These are phyloP conservation scores for Megastigmus dorsalis DNA, from an alignment of 2,888 invertebrate genomes.

Conservation along the genomic window DNA sequence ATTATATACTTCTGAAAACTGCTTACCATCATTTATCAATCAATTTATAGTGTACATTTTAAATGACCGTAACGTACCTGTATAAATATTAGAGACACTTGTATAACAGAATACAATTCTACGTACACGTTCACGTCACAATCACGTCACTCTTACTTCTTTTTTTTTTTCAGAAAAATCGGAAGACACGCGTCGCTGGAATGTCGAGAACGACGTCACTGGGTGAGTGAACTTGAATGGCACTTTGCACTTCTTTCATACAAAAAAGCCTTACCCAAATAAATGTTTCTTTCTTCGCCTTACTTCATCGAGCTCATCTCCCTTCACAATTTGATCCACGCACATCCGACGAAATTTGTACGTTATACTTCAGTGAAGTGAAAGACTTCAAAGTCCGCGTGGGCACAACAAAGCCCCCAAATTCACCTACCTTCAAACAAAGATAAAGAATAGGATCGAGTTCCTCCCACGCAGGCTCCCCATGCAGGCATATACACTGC, in stretches of 20 bases:
- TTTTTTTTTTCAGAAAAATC: conserved; percentile 27
- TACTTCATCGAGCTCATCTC: not conserved
- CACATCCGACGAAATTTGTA: conserved; percentile 10
- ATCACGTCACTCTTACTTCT: conserved; percentile 16
- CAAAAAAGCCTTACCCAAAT: conserved; percentile 2
- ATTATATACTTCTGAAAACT: too few relatives aligned
- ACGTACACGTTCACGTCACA: too few relatives aligned
- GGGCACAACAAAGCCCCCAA: conserved; percentile 21
- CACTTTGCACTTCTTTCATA: conserved; percentile 13
- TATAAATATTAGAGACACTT: too few relatives aligned
- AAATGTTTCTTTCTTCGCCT: conserved; percentile 7
- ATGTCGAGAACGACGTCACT: conserved; percentile 22
- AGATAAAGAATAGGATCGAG: conserved; percentile 14
- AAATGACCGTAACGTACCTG: too few relatives aligned
- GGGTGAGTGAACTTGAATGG: conserved; percentile 42
- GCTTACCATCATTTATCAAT: too few relatives aligned
- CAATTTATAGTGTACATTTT: too few relatives aligned
- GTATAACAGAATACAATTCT: too few relatives aligned
- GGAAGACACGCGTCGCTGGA: conserved; percentile 9
- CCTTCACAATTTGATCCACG: conserved; percentile 12
- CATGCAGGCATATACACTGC: too few relatives aligned
- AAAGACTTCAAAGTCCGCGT: not conserved
- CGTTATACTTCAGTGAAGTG: conserved; percentile 27
- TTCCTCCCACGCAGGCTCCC: conserved; percentile 33
- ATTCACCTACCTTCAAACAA: conserved; percentile 16